Conservation (phyloP, 2,888 invertebrate species). For the Mythimna vitellina region DNA sequence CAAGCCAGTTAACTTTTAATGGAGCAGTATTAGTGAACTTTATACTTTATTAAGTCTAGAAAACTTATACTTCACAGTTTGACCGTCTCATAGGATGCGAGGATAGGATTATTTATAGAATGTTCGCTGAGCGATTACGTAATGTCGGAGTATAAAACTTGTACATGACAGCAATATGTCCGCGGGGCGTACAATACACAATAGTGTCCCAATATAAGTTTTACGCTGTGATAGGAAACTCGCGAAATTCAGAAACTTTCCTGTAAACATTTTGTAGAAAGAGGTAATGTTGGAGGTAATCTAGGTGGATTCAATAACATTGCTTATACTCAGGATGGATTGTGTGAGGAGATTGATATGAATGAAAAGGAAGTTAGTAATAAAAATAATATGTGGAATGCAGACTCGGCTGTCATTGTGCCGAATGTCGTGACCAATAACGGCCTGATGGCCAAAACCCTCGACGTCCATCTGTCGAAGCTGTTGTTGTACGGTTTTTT, state of each 20-base stretch:
- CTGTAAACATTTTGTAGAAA: constrained; percentile 32
- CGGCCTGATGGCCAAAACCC: too few species aligned
- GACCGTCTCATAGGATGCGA: neutral
- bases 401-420: too few species aligned
- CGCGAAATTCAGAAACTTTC: constrained; percentile 32
- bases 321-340: too few species aligned
- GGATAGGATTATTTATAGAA: constrained; percentile 27
- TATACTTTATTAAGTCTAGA: neutral
- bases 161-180: constrained; percentile 47
- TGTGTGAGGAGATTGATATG: too few species aligned
- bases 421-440: too few species aligned
- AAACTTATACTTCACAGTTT: neutral
- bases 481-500: too few species aligned
- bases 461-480: too few species aligned
- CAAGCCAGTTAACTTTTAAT: constrained; percentile 9
- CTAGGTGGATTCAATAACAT: neutral
- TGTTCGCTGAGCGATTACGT: constrained; percentile 27
- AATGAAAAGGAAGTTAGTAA: too few species aligned
- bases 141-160: constrained; percentile 32
- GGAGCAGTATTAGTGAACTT: neutral
- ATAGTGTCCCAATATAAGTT: constrained; percentile 60
- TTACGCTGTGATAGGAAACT: constrained; percentile 48
- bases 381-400: too few species aligned
- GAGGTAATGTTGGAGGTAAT: constrained; percentile 30
- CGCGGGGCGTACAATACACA: constrained; percentile 39